Conservation (phyloP, 2,113 vertebrate species). For the Oncorhynchus masou region DNA sequence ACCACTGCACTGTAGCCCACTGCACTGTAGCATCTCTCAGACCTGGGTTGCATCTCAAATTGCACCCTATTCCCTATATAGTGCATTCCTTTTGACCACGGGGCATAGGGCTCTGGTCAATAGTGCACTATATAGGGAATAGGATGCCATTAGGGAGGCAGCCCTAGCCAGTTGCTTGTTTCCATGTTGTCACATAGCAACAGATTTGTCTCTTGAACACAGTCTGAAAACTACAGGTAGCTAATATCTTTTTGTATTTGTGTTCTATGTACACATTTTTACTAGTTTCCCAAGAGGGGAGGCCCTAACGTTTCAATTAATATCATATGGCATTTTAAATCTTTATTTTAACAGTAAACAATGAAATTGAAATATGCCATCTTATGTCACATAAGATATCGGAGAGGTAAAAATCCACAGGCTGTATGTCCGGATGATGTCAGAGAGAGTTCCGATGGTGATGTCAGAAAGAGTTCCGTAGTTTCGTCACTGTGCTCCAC, state of each 20-base stretch:
- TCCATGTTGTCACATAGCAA: background rate
- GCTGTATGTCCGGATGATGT: background rate
- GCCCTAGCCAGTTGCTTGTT: no score
- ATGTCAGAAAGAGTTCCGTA: constrained; percentile 2
- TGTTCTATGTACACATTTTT: background rate
- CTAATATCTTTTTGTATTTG: background rate
- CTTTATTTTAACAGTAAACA: no score
- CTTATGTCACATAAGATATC: background rate
- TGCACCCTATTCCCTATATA: no score
- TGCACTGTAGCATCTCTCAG: background rate
- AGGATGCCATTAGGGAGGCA: no score
- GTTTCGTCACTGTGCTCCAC: background rate
- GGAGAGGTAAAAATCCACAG: background rate
- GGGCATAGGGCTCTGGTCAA: no score
- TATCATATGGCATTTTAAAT: background rate
- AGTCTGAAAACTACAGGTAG: background rate
- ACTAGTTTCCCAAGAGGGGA: background rate
- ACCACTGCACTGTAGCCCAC: background rate
- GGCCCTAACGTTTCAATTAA: no score
- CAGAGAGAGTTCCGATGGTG: background rate
- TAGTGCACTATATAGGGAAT: no score
- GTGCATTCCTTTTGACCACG: no score
- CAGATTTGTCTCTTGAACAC: background rate
- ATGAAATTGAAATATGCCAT: no score
- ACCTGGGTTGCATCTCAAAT: no score